These are phyloP conservation scores for Megalops cyprinoides DNA, from an alignment of 2,797 vertebrate genomes.

Conservation along the genomic window DNA sequence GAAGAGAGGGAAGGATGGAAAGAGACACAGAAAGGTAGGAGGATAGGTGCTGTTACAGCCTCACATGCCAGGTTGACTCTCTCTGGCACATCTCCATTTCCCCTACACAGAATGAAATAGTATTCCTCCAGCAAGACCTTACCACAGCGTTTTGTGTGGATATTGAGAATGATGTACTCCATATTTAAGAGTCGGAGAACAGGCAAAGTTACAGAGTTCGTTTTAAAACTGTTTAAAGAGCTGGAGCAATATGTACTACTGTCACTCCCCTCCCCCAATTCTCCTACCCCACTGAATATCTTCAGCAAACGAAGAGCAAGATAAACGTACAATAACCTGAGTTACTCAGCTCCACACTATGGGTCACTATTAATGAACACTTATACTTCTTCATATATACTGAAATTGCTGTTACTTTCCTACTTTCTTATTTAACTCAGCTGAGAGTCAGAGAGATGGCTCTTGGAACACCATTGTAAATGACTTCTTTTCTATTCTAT, in stretches of 20 bases:
- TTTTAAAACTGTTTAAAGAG: background rate
- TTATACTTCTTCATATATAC: background rate
- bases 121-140: constrained; percentile 19
- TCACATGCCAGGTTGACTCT: constrained; percentile 31
- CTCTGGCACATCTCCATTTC: constrained; percentile 47
- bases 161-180: constrained; percentile 42
- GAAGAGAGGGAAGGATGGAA: constrained; percentile 37
- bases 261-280: background rate
- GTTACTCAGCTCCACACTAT: background rate
- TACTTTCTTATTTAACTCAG: background rate
- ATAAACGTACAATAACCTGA: background rate
- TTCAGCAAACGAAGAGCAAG: background rate
- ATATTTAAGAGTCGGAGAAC: constrained; percentile 23
- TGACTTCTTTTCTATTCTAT: constrained; percentile 11
- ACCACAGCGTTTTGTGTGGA: constrained; percentile 15
- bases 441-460: background rate
- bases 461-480: no score
- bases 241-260: background rate
- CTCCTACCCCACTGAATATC: background rate
- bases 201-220: constrained; percentile 5
- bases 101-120: constrained; percentile 19
- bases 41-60: constrained; percentile 33
- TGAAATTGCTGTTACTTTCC: background rate
- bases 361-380: background rate
- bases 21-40: constrained; percentile 41